Evolutionary conservation across 2,797 vertebrate genomes (phyloP), one percentile per base, ranked within the genome.

Genomic region (Malurus leucopterus): DNA sequence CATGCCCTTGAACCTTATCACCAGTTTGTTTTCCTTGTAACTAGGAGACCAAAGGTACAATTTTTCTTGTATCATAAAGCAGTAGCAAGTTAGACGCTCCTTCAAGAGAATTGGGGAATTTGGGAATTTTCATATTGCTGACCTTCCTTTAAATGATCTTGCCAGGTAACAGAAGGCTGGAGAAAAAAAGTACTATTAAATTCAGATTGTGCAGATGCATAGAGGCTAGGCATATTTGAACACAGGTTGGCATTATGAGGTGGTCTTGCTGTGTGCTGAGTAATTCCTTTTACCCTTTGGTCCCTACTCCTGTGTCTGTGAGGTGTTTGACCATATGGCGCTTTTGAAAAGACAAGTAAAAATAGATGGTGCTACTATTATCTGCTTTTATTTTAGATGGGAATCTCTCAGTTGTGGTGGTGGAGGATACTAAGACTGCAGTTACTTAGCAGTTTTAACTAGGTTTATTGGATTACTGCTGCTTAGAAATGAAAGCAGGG

Each of bases 1-100:
- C 12, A 6, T 65, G 54, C 12, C 9, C 59, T 87, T 92, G 64
- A 90, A 91, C 32, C 20, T 85, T 90, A 84, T 80, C 38, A 10
- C 22, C 46, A 15, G 55, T 79, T 91, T 75, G 57, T 77, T 91
- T 76, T 69, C 23, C 20, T 84, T 75, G 36, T 1, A 15, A 43
- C 62, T 40, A 58, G 17, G 49, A 77, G 34, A 68, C 30, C 36
- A 67, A 24, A 7, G 10, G n/a, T 78, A 61, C 16, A 9, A 14
- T 44, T 59, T 2, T 2, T 51, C 64, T 55, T 72, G 6, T 62
- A 29, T 59, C 36, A 22, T 62, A 62, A 90, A 51, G 40, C 6
- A 2, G 20, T 51, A 64, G 30, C 32, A 75, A 30, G 34, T 80
- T 63, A 46, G 5, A 36, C 0, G 0, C 3, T 82, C 21, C 44